A percentile compares a stretch with the other conserved stretches of the same genome.
Evolutionary conservation across 2,113 vertebrate species (phyloP).

Genomic region (Platysternon megacephalum): DNA sequence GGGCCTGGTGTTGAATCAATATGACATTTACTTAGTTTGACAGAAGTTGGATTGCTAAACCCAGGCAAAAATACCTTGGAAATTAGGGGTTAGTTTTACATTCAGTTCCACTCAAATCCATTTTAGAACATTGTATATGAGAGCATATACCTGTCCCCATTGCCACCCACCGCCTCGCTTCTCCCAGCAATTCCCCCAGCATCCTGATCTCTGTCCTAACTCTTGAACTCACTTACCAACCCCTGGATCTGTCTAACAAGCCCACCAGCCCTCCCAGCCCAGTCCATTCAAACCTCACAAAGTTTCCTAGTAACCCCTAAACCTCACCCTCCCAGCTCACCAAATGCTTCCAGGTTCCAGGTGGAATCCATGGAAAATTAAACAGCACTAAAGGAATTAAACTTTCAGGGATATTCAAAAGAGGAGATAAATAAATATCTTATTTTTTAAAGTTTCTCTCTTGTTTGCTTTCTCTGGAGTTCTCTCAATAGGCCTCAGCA

Average conservation of each 20-base stretch:
- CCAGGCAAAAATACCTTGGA: slow-evolving; percentile 57
- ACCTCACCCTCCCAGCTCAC: neutral
- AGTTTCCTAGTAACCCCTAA: neutral
- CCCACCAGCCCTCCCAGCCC: neutral
- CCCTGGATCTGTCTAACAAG: neutral
- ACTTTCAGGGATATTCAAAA: neutral
- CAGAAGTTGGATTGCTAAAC: slow-evolving; percentile 63
- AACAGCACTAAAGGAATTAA: neutral
- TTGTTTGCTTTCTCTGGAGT: neutral
- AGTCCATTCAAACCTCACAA: neutral
- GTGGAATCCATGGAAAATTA: neutral
- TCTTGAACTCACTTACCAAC: neutral
- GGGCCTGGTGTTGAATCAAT: slow-evolving; percentile 52
- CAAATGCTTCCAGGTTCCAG: neutral
- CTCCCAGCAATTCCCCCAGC: neutral
- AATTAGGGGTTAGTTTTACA: slow-evolving; percentile 43
- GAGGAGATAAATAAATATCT: neutral
- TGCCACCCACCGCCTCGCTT: neutral
- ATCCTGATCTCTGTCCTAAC: accelerated
- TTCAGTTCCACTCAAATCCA: slow-evolving; percentile 9
- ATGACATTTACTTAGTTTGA: slow-evolving; percentile 47
- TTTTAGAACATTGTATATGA: neutral
- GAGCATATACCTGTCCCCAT: neutral
- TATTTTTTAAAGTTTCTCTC: neutral
- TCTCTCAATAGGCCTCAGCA: neutral